phyloP scores from a whole-genome alignment of 1,140 invertebrate species.

The Drosophila kepulauana region DNA sequence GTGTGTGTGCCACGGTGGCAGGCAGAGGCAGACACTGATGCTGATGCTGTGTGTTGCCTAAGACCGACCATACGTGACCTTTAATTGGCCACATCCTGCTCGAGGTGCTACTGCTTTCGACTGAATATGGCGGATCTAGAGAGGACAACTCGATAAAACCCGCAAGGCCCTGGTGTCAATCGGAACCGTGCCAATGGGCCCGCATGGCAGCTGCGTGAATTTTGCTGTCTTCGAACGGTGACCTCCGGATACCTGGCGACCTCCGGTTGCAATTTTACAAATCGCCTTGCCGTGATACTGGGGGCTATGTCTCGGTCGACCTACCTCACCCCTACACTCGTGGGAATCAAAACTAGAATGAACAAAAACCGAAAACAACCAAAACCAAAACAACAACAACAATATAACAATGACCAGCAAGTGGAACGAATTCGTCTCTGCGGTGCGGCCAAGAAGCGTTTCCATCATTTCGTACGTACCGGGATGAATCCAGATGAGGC shows the following conservation, averaged over 20 bases:
- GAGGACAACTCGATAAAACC: slow-evolving; percentile 60
- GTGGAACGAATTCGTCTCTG: neutral
- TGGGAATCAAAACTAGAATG: slow-evolving; percentile 41
- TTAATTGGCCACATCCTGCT: slow-evolving; percentile 42
- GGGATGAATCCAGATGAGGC: slow-evolving; percentile 7
- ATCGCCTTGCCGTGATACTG: slow-evolving; percentile 44
- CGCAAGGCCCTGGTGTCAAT: slow-evolving; percentile 49
- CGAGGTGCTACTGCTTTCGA: slow-evolving; percentile 52
- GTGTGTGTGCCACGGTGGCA: neutral
- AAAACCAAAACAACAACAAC: neutral
- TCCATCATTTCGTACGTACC: neutral
- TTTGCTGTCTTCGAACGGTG: slow-evolving; percentile 50
- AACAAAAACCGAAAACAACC: slow-evolving; percentile 19
- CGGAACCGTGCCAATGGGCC: slow-evolving; percentile 46
- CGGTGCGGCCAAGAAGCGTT: slow-evolving; percentile 24
- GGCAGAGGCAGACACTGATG: slow-evolving; percentile 17
- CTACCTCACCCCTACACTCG: slow-evolving; percentile 39
- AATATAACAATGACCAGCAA: neutral
- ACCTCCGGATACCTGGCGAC: slow-evolving; percentile 51
- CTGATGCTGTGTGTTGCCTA: slow-evolving; percentile 15
- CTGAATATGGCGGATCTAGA: slow-evolving; percentile 58
- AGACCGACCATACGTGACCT: slow-evolving; percentile 53
- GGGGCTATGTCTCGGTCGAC: slow-evolving; percentile 49
- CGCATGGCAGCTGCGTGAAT: slow-evolving; percentile 53
- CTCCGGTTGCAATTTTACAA: slow-evolving; percentile 29